A percentile compares a stretch with the other conserved stretches of the same genome.
These are phyloP conservation scores for Cephalotes varians DNA, from an alignment of 2,888 invertebrate species.

Conservation along the genomic window DNA sequence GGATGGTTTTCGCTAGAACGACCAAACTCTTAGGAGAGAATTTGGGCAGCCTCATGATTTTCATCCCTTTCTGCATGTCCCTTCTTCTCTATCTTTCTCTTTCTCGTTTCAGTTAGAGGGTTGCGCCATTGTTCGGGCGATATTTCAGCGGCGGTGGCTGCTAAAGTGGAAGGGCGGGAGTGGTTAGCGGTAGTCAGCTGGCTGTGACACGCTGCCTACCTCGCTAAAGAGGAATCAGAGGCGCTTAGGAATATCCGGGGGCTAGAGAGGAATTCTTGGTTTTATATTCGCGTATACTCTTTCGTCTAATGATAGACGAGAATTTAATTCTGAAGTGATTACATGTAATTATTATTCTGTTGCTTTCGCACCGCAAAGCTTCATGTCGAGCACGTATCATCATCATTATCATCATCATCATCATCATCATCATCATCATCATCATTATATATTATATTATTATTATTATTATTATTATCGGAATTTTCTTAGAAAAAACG, in stretches of 20 bases:
- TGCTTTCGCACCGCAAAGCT: constrained; percentile 29
- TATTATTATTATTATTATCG: constrained; percentile 15
- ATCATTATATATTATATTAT: no score
- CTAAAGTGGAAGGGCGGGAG: constrained; percentile 70
- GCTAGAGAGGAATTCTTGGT: constrained; percentile 80
- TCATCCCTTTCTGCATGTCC: constrained; percentile 61
- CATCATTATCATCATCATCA: neutral
- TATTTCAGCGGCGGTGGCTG: constrained; percentile 84
- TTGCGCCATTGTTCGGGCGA: constrained; percentile 85
- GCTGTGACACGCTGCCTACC: constrained; percentile 85
- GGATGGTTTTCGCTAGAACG: constrained; percentile 65
- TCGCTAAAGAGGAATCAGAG: constrained; percentile 84
- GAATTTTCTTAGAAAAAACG: neutral
- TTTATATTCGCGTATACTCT: constrained; percentile 75
- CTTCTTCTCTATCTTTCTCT: constrained; percentile 63
- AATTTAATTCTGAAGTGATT: constrained; percentile 79
- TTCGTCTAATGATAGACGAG: constrained; percentile 80
- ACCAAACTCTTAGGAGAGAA: constrained; percentile 54
- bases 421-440: no score
- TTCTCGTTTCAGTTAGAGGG: constrained; percentile 66
- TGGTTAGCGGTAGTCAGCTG: constrained; percentile 84
- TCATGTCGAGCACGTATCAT: neutral
- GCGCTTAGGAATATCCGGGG: constrained; percentile 82
- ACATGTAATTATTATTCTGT: constrained; percentile 59
- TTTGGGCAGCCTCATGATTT: constrained; percentile 73